Percentiles rank a stretch among this genome's conserved stretches.
Evolutionary conservation across 1,140 invertebrate genomes (phyloP).

Genomic region (Ostrea edulis): DNA sequence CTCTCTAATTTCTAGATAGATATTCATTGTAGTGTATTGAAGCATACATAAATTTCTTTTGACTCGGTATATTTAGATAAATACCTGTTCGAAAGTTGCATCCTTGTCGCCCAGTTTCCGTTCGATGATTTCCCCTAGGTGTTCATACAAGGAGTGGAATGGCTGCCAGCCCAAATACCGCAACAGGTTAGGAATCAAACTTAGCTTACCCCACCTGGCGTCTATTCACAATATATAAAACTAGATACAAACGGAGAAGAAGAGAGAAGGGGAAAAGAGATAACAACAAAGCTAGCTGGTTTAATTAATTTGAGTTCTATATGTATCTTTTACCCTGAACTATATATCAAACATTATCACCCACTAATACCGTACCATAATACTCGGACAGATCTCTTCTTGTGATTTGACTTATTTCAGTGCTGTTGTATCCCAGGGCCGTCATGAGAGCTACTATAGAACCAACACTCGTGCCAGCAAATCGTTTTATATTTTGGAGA

Average conservation of each 20-base stretch:
- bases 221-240: neutral
- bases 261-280: neutral
- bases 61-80: neutral
- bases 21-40: too few species aligned
- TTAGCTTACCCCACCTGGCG: neutral
- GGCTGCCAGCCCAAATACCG: neutral
- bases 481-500: slow-evolving; percentile 58
- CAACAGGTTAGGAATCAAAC: neutral
- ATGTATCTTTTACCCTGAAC: too few species aligned
- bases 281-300: too few species aligned
- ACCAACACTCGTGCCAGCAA: slow-evolving; percentile 63
- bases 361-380: neutral
- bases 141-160: neutral
- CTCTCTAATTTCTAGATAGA: too few species aligned
- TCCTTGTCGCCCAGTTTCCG: slow-evolving; percentile 7
- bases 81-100: neutral
- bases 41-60: too few species aligned
- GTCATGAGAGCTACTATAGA: slow-evolving; percentile 59
- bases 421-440: slow-evolving; percentile 55
- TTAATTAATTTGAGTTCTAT: too few species aligned
- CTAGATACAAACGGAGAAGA: neutral
- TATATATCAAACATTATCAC: too few species aligned
- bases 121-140: neutral
- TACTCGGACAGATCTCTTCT: neutral
- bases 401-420: neutral